Evolutionary conservation across 2,797 vertebrate genomes (phyloP), one percentile per base, ranked within the genome.

Genomic region (Furcifer pardalis): DNA sequence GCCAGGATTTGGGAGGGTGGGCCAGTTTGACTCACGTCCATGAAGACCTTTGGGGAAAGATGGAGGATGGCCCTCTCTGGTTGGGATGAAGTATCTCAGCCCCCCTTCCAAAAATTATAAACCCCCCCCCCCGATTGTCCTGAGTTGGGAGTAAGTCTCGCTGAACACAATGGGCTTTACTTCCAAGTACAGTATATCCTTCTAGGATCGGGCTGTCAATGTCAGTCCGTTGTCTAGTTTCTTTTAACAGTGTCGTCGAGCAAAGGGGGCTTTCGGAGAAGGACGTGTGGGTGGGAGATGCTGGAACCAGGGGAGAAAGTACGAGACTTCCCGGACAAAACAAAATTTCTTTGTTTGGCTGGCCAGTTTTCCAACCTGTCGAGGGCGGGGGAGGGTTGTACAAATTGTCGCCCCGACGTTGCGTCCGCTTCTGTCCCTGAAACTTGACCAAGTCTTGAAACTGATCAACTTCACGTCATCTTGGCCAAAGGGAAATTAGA

Each of bases 401-500:
- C 9, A 8, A 17, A 81, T 88, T 87, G 79, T 71, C 27, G 63
- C 74, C 72, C 56, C 37, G 62, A 21, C 27, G 9, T 12, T 2
- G 44, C 68, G n/a, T n/a, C 23, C 63, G 15, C 62, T 2, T 4
- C 60, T 21, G 21, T 60, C 30, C 74, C 32, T 40, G 75, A 56
- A 86, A 13, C 12, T 63, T n/a, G 0, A n/a, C 21, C 4, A 42
- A 42, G 56, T 44, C 21, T 4, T 79, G 46, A 30, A 65, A 46
- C 23, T 75, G 84, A 74, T 83, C 2, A 35, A 73, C 25, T 91
- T 89, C 42, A 19, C 30, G 5, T 46, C 82, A 81, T 40, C 77
- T 75, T 40, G 85, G 68, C 87, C 83, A 87, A 83, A 89, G 78
- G 1, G 84, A 81, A 87, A 63, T n/a, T 52, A 62, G 84, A 32